Percentiles rank a stretch among this genome's conserved stretches.
phyloP scores from a whole-genome alignment of 2,797 vertebrate genomes.

The Salmo trutta region DNA sequence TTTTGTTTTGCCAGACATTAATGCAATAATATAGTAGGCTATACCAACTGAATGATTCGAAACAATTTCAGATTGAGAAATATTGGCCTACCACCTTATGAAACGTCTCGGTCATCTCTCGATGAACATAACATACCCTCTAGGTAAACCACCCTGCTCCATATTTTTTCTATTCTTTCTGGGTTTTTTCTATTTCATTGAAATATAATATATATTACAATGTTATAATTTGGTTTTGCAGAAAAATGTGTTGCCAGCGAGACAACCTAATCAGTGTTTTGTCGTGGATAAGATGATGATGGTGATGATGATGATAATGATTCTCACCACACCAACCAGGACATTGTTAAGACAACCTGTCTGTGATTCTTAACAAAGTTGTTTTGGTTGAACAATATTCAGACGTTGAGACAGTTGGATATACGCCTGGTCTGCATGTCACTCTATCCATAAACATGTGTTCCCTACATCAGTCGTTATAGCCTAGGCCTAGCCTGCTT shows the following conservation, averaged over 20 bases:
- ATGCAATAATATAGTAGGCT: background rate
- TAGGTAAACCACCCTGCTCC: too few relatives aligned
- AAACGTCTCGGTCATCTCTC: too few relatives aligned
- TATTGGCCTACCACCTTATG: background rate
- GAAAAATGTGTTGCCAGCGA: background rate
- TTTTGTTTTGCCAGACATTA: background rate
- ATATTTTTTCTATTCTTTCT: background rate
- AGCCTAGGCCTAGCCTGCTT: background rate
- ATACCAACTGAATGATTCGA: background rate
- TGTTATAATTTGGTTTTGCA: background rate
- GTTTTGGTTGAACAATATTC: background rate
- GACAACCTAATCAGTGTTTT: background rate
- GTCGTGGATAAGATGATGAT: background rate
- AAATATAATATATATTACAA: background rate
- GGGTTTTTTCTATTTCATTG: background rate
- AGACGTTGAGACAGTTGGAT: background rate
- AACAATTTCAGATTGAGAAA: background rate
- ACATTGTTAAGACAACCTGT: background rate
- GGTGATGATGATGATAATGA: background rate
- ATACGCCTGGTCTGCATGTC: background rate
- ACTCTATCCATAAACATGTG: background rate
- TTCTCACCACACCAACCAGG: background rate
- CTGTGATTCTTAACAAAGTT: background rate
- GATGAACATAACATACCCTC: too few relatives aligned
- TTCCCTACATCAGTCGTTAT: background rate